These are phyloP conservation scores for Cuculus canorus DNA, from an alignment of 2,797 vertebrate species.

Conservation along the genomic window DNA sequence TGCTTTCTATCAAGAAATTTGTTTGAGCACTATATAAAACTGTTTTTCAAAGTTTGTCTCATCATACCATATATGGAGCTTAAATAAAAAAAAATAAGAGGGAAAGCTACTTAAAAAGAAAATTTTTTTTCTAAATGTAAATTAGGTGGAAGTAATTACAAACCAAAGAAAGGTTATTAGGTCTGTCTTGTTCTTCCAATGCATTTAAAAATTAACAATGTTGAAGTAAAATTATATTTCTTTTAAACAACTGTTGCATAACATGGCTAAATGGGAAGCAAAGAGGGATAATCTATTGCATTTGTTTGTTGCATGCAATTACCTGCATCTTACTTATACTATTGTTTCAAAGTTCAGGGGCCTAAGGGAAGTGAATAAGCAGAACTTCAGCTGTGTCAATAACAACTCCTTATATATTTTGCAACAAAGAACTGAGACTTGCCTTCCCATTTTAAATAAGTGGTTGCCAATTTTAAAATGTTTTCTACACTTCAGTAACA, in stretches of 20 bases:
- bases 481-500: neutral
- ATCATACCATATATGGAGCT: fast-evolving
- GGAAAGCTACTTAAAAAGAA: neutral
- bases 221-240: neutral
- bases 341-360: neutral
- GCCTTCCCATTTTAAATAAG: neutral
- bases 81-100: neutral
- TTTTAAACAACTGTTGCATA: neutral
- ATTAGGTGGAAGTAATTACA: neutral
- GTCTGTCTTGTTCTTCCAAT: neutral
- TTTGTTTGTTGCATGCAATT: neutral
- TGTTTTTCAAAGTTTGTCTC: neutral
- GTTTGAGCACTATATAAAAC: neutral
- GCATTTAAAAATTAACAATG: neutral
- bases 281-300: neutral
- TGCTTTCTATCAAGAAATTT: neutral
- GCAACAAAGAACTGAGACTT: neutral
- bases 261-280: neutral
- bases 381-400: neutral
- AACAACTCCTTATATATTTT: neutral
- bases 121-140: neutral
- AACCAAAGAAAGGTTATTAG: neutral
- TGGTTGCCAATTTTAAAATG: too few species aligned
- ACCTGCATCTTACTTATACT: neutral
- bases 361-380: neutral